Evolutionary conservation across 1,140 invertebrate genomes (phyloP).

Genomic region (Lucilia sericata): DNA sequence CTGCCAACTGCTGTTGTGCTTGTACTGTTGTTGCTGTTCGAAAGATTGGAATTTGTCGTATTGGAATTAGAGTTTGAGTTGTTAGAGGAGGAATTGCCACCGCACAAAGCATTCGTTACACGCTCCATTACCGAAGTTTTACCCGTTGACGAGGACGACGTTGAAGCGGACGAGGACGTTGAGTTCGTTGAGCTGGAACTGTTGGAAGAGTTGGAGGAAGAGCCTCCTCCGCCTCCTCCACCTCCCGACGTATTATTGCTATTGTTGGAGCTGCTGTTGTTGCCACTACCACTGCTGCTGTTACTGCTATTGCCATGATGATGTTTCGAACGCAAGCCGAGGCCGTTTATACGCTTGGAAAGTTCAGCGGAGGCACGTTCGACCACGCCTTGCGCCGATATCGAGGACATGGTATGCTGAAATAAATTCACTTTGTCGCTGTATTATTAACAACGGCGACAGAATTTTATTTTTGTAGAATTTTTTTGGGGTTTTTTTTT

Average conservation of each 20-base stretch:
- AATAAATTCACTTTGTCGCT: constrained; percentile 65
- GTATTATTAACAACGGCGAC: constrained; percentile 12
- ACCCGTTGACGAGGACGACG: constrained; percentile 53
- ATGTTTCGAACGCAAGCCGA: constrained; percentile 81
- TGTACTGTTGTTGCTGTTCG: constrained; percentile 37
- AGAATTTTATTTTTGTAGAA: constrained; percentile 12
- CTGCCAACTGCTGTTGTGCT: constrained; percentile 13
- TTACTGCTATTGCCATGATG: constrained; percentile 65
- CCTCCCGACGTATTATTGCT: constrained; percentile 48
- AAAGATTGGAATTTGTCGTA: constrained; percentile 45
- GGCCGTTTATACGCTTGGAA: constrained; percentile 86
- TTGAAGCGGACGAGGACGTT: constrained; percentile 42
- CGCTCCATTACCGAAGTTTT: constrained; percentile 84
- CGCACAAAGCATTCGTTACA: constrained; percentile 85
- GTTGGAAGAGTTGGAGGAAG: constrained; percentile 29
- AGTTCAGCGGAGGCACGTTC: constrained; percentile 89
- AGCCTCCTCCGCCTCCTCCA: constrained; percentile 58
- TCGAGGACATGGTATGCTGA: constrained; percentile 67
- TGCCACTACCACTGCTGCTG: background rate
- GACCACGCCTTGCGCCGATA: constrained; percentile 74
- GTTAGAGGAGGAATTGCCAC: constrained; percentile 70
- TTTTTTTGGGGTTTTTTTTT: background rate
- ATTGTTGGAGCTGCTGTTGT: constrained; percentile 26
- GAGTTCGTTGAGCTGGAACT: constrained; percentile 30
- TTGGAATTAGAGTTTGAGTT: constrained; percentile 51